Base-by-base conservation (phyloP, 2,797 vertebrate species). In the Phrynocephalus forsythii region DNA sequence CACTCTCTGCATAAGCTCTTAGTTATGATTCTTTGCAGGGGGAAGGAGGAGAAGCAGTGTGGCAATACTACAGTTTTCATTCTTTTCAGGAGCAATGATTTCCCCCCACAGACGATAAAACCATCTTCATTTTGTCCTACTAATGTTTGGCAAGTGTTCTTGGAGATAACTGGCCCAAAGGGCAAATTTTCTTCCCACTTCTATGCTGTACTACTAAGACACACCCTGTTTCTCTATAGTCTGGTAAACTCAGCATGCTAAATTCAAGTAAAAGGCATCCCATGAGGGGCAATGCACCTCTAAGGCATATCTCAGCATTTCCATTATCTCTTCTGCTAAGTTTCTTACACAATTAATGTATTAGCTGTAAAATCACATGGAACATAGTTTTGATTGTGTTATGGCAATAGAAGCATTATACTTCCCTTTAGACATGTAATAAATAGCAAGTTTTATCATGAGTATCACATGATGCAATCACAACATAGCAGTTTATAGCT, bases 381-480 rank as follows among this genome's bases (percentile, higher is more conserved):
- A 56, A 79, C 80, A 76, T 81, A 52, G 60, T 2, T 60, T 86
- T 89, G 71, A 69, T 86, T 87, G 3, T 83, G 2, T 76, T 77
- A 83, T 22, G 52, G n/a, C 82, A 73, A 85, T 86, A 71, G 82
- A 0, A 82, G 18, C n/a, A 18, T 75, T 67, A 72, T 87, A 89
- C 1, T 56, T 91, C 88, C 26, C 84, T 38, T 22, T 3, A 86
- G 77, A 81, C 89, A 90, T 87, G 69, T 11, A 87, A 60, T 3
- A 88, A 89, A 6, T 66, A 13, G 1, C 66, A 68, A 1, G 0
- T 87, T 90, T 86, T 83, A 87, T 18, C 60, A 63, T 63, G 15
- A 63, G 15, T 18, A 44, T 44, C 38, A 44, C 38, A 63, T 20
- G 18, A 5, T 63, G 13, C 63, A 88, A 48, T 1, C 50, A 71